A percentile compares a stretch with the other conserved stretches of the same genome.
These are phyloP conservation scores for Carassius auratus DNA, from an alignment of 2,113 vertebrate species.

Conservation along the genomic window DNA sequence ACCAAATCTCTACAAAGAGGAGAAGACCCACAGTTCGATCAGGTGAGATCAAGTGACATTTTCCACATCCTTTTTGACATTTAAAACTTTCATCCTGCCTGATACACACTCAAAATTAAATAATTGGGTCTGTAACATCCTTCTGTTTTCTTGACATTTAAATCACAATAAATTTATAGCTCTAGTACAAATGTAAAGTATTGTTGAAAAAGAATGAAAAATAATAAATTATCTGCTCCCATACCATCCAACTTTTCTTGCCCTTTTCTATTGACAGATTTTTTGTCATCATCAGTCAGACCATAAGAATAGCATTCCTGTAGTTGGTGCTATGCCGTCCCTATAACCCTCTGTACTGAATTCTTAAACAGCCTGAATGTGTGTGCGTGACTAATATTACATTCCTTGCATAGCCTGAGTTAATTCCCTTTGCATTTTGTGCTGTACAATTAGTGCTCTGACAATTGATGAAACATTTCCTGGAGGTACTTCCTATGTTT, in stretches of 20 bases:
- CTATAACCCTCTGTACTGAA: conserved; percentile 14
- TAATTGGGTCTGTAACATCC: background rate
- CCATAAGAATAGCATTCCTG: conserved; percentile 37
- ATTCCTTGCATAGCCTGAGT: background rate
- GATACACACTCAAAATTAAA: background rate
- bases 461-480: conserved; percentile 4
- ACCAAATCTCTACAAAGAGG: conserved; percentile 98
- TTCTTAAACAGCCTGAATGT: background rate
- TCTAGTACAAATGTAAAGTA: background rate
- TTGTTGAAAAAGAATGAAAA: conserved; percentile 10
- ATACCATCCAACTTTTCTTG: background rate
- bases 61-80: background rate
- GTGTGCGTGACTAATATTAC: conserved; percentile 6
- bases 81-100: background rate
- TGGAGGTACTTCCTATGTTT: background rate
- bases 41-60: conserved; percentile 77
- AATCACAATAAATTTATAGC: background rate
- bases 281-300: conserved; percentile 14
- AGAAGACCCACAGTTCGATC: conserved; percentile 98
- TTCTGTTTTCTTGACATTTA: background rate
- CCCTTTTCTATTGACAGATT: background rate
- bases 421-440: background rate
- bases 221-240: background rate
- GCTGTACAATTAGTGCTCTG: background rate
- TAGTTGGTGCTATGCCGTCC: conserved; percentile 4